Conservation (phyloP, 2,113 vertebrate genomes). For the Vulpes ferrilata region DNA sequence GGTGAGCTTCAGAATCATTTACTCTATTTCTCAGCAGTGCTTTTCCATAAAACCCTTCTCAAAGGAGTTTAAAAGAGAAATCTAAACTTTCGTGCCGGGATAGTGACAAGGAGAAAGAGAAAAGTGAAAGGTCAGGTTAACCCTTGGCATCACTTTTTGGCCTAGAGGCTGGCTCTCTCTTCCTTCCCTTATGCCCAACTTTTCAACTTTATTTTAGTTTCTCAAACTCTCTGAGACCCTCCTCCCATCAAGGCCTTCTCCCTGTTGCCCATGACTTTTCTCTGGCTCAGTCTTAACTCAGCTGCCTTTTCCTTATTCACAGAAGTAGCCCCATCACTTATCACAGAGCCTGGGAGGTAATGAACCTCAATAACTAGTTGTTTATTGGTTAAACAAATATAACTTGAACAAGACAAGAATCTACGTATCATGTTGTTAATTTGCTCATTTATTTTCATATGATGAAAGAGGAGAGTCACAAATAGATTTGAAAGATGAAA, state of each 20-base stretch:
- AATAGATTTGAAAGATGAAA: slow-evolving; percentile 15
- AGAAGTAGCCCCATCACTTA: background rate
- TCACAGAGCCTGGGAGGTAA: background rate
- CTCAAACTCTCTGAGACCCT: background rate
- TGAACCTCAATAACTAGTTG: background rate
- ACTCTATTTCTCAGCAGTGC: background rate
- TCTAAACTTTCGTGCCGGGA: background rate
- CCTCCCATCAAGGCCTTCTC: background rate
- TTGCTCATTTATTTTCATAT: background rate
- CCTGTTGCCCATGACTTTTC: background rate
- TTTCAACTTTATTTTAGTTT: background rate
- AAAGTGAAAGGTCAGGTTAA: background rate
- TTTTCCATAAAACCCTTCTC: background rate
- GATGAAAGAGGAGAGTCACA: background rate
- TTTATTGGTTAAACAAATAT: background rate
- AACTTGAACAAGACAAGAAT: background rate
- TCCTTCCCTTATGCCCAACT: background rate
- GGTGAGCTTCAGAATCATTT: background rate
- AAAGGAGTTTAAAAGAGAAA: background rate
- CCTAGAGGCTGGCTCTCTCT: background rate
- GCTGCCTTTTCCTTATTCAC: background rate
- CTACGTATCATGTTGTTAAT: background rate
- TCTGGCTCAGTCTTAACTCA: background rate
- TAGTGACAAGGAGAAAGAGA: background rate
- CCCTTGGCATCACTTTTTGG: background rate